Conservation (phyloP, 2,797 vertebrate species). For the Propithecus perrieri region DNA sequence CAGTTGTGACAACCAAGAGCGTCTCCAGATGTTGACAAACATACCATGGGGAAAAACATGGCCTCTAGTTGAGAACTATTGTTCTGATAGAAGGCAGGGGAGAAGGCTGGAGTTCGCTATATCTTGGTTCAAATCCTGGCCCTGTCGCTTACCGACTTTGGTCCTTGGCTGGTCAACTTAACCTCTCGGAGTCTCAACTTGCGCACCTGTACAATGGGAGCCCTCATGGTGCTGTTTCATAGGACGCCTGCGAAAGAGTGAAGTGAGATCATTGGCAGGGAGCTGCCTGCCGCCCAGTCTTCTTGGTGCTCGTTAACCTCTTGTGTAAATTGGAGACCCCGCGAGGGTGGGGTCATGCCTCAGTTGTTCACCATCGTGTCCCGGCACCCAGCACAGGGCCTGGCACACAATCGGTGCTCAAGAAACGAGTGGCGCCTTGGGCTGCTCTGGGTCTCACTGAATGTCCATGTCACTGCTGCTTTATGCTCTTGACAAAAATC, state of each 20-base stretch:
- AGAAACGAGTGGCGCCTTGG: background rate
- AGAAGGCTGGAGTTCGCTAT: background rate
- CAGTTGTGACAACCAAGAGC: background rate
- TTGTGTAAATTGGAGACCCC: rapidly evolving
- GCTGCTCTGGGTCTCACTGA: background rate
- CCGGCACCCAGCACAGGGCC: background rate
- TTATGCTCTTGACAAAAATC: background rate
- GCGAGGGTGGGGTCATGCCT: too few species aligned
- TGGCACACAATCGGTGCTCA: background rate
- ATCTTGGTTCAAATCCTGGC: background rate
- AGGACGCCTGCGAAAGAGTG: background rate
- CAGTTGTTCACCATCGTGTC: background rate
- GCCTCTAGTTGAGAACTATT: background rate
- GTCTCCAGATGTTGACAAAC: background rate
- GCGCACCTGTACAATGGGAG: background rate
- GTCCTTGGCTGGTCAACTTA: background rate
- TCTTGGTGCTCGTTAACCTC: background rate
- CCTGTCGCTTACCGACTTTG: background rate
- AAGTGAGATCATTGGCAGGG: background rate
- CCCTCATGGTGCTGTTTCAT: background rate
- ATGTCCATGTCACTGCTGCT: background rate
- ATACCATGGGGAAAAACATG: background rate
- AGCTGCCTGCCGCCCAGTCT: background rate
- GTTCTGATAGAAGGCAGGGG: background rate
- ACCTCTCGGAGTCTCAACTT: background rate